Conservation (phyloP, 2,113 vertebrate genomes). For the Nyctereutes procyonoides region DNA sequence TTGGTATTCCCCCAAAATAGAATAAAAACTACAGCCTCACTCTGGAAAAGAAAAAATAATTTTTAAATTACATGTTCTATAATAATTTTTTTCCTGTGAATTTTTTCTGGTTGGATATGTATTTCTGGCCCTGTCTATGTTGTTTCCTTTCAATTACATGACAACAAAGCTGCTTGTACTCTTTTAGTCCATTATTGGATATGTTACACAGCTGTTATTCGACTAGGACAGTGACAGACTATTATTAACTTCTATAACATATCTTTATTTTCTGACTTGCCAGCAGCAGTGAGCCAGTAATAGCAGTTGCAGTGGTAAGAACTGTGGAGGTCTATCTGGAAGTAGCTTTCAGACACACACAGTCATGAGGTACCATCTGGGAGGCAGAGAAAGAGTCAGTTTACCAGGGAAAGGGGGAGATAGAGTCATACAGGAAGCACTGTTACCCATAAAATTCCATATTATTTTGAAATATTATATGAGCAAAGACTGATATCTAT, state of each 20-base stretch:
- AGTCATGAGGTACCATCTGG: background rate
- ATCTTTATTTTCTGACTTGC: slow-evolving; percentile 32
- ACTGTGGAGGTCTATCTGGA: slow-evolving; percentile 49
- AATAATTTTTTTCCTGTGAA: background rate
- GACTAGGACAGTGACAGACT: slow-evolving; percentile 38
- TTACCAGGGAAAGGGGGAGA: background rate
- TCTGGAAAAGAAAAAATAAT: slow-evolving; percentile 24
- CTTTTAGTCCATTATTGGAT: background rate
- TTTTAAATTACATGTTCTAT: background rate
- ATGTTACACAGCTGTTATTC: slow-evolving; percentile 15
- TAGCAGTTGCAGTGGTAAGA: background rate
- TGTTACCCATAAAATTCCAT: background rate
- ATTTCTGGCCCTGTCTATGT: background rate
- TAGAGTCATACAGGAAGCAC: background rate
- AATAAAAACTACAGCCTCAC: background rate
- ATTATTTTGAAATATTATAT: background rate
- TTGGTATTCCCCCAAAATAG: background rate
- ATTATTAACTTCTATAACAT: slow-evolving; percentile 10
- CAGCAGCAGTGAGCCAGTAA: background rate
- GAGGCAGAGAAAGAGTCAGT: background rate
- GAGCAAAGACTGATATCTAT: background rate
- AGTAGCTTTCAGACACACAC: background rate
- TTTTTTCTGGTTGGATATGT: background rate
- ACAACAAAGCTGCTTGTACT: background rate
- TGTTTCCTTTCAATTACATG: slow-evolving; percentile 35